phyloP scores from a whole-genome alignment of 1,140 invertebrate genomes.

The Spodoptera litura region DNA sequence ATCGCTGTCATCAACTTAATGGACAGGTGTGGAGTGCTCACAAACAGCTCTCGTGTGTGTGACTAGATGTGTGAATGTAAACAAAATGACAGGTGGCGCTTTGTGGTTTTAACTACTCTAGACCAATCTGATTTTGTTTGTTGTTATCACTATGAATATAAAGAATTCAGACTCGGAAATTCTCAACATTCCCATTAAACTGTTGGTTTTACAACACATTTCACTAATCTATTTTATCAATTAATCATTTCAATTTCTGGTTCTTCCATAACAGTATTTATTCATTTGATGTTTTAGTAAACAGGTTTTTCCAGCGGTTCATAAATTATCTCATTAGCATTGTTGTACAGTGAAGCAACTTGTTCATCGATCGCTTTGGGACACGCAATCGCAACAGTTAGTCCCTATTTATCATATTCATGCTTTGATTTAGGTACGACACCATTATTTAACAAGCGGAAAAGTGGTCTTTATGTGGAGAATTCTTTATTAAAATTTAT shows the following conservation, averaged over 20 bases:
- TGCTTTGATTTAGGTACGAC: slow-evolving; percentile 22
- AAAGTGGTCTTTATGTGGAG: slow-evolving; percentile 24
- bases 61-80: too few relatives aligned
- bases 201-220: too few relatives aligned
- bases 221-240: too few relatives aligned
- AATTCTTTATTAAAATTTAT: slow-evolving; percentile 29
- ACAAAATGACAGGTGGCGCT: too few relatives aligned
- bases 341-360: background rate
- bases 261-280: background rate
- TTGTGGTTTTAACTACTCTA: too few relatives aligned
- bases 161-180: too few relatives aligned
- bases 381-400: slow-evolving; percentile 16
- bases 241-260: background rate
- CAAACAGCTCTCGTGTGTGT: too few relatives aligned
- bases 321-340: slow-evolving; percentile 15
- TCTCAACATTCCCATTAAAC: too few relatives aligned
- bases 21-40: too few relatives aligned
- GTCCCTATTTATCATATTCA: slow-evolving; percentile 21
- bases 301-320: slow-evolving; percentile 4
- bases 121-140: too few relatives aligned
- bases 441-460: slow-evolving; percentile 19
- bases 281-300: background rate
- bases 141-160: too few relatives aligned
- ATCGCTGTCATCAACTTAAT: too few relatives aligned
- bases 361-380: slow-evolving; percentile 10